A percentile compares a stretch with the other conserved stretches of the same genome.
Evolutionary conservation across 2,797 vertebrate genomes (phyloP).

Genomic region (Melanotaenia maccullochi): DNA sequence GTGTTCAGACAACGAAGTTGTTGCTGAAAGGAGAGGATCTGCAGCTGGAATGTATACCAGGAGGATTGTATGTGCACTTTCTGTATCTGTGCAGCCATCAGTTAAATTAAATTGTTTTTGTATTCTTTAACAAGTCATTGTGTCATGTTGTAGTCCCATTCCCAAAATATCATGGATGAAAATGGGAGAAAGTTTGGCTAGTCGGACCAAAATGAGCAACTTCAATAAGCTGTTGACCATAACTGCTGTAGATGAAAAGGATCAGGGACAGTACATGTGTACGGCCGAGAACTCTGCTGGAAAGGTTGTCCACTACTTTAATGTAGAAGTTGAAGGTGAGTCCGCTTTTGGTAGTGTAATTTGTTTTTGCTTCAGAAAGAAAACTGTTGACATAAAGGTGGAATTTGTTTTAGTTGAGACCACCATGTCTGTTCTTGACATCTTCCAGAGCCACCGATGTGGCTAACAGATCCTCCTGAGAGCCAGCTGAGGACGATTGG

Average conservation of each 20-base stretch:
- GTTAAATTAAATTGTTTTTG: neutral
- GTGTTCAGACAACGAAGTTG: conserved; percentile 76
- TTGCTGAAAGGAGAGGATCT: conserved; percentile 88
- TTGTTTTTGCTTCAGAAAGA: conserved; percentile 11
- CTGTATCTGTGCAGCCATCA: neutral
- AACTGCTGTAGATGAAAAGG: conserved; percentile 77
- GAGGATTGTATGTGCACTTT: conserved; percentile 90
- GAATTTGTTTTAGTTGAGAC: conserved; percentile 45
- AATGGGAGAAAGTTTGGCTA: conserved; percentile 77
- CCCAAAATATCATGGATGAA: conserved; percentile 88
- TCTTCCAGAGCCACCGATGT: conserved; percentile 88
- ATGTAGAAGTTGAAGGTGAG: conserved; percentile 90
- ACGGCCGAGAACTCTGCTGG: conserved; percentile 86
- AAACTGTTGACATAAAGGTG: conserved; percentile 19
- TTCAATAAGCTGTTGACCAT: conserved; percentile 87
- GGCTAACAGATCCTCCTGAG: conserved; percentile 85
- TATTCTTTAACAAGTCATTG: conserved; percentile 7
- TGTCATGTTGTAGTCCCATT: conserved; percentile 85
- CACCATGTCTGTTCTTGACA: conserved; percentile 38
- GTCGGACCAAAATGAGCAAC: conserved; percentile 74
- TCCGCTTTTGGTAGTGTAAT: conserved; percentile 6
- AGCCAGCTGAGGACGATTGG: conserved; percentile 85
- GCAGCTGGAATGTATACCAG: conserved; percentile 91
- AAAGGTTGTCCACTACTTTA: conserved; percentile 84
- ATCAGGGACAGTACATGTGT: conserved; percentile 91